A percentile compares a stretch with the other conserved stretches of the same genome.
phyloP scores from a whole-genome alignment of 2,888 invertebrate genomes.

The Pycnomerus fuliginosus region DNA sequence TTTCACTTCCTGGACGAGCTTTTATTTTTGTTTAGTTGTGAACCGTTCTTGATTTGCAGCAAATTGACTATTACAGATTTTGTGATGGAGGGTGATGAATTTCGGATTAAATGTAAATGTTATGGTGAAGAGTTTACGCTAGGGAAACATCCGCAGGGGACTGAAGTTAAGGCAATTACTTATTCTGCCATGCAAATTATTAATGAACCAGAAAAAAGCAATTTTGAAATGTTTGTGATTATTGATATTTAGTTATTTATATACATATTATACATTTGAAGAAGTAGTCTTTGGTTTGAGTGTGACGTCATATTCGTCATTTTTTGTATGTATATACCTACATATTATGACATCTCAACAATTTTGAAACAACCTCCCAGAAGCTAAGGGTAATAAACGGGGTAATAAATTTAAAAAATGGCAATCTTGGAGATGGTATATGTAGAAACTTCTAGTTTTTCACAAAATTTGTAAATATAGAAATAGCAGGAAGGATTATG shows the following conservation, averaged over 20 bases:
- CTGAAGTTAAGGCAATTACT: constrained; percentile 98
- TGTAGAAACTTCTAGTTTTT: no score
- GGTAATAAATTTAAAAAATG: no score
- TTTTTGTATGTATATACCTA: no score
- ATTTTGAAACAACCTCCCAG: no score
- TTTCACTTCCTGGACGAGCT: constrained; percentile 95
- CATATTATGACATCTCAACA: no score
- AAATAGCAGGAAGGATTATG: no score
- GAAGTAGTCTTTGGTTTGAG: no score
- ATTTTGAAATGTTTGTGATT: constrained; percentile 93
- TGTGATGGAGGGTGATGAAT: constrained; percentile 68
- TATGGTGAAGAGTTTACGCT: constrained; percentile 94
- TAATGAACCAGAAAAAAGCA: constrained; percentile 66
- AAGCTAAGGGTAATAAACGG: no score
- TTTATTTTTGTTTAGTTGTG: constrained; percentile 88
- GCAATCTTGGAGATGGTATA: no score
- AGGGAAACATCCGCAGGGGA: constrained; percentile 94
- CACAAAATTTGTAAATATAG: no score
- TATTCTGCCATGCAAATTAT: constrained; percentile 98
- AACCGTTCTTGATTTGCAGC: constrained; percentile 84
- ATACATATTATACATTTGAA: no score
- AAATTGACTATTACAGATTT: constrained; percentile 87
- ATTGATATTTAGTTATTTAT: constrained; percentile 91
- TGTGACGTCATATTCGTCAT: no score
- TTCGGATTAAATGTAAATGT: constrained; percentile 75